Percentiles rank a stretch among this genome's conserved stretches.
phyloP scores from a whole-genome alignment of 2,797 vertebrate genomes.

The Cephalopachus bancanus region DNA sequence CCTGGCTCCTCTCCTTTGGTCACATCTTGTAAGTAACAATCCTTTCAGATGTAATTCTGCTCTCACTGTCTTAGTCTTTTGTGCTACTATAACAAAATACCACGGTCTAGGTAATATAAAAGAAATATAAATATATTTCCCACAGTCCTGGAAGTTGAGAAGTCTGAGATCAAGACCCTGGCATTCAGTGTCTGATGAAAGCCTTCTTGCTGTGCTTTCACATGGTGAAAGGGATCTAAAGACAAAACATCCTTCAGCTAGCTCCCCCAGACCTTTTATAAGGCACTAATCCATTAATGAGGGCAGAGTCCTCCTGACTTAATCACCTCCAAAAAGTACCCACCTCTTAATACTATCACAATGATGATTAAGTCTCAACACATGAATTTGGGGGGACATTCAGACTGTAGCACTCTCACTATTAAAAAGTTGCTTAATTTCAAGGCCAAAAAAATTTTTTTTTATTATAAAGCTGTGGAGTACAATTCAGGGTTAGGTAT shows the following conservation, averaged over 20 bases:
- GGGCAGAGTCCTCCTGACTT: neutral
- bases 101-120: neutral
- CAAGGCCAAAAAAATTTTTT: neutral
- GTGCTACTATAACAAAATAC: neutral
- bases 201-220: neutral
- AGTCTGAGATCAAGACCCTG: neutral
- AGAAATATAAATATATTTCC: neutral
- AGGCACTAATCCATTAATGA: neutral
- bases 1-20: neutral
- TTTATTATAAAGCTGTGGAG: no score
- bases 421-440: neutral
- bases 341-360: neutral
- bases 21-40: neutral
- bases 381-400: neutral
- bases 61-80: neutral
- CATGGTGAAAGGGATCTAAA: neutral
- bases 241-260: neutral
- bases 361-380: neutral
- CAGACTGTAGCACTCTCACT: neutral
- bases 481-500: no score
- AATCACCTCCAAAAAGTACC: neutral
- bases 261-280: neutral
- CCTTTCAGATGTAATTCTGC: neutral
- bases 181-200: neutral
- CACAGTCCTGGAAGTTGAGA: neutral